Percentiles rank a stretch among this genome's conserved stretches.
phyloP scores from a whole-genome alignment of 1,140 invertebrate genomes.

The Trichonephila clavata region DNA sequence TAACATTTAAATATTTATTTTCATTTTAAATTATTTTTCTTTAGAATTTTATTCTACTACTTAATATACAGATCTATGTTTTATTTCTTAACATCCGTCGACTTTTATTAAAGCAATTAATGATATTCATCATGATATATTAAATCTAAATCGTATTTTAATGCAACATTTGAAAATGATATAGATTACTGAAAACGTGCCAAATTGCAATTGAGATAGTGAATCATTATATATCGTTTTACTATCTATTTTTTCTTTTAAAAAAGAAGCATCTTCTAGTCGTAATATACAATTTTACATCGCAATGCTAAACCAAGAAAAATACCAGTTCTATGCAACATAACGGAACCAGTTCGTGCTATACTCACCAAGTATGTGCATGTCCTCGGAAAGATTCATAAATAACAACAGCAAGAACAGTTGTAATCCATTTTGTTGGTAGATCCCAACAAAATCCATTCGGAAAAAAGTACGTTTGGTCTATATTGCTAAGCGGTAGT shows the following conservation, averaged over 20 bases:
- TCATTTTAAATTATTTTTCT: too few relatives aligned
- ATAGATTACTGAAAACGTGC: not conserved
- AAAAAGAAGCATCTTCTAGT: not conserved
- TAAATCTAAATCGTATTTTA: not conserved
- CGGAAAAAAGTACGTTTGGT: not conserved
- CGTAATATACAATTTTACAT: not conserved
- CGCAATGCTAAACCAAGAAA: not conserved
- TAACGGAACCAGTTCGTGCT: not conserved
- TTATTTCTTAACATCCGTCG: too few relatives aligned
- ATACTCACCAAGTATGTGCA: constrained; percentile 44
- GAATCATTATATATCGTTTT: too few relatives aligned
- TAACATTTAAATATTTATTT: too few relatives aligned
- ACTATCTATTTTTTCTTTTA: too few relatives aligned
- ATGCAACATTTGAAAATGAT: not conserved
- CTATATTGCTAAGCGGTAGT: constrained; percentile 55
- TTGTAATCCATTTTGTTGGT: not conserved
- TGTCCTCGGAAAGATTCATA: not conserved
- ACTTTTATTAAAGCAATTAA: too few relatives aligned
- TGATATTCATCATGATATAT: too few relatives aligned
- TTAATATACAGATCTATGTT: too few relatives aligned
- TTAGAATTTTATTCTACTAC: too few relatives aligned
- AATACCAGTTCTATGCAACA: not conserved
- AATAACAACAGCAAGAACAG: not conserved
- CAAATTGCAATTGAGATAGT: too few relatives aligned
- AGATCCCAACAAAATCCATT: not conserved